Base-by-base conservation (phyloP, 1,140 invertebrate species). In the Bombus sibiricus region DNA sequence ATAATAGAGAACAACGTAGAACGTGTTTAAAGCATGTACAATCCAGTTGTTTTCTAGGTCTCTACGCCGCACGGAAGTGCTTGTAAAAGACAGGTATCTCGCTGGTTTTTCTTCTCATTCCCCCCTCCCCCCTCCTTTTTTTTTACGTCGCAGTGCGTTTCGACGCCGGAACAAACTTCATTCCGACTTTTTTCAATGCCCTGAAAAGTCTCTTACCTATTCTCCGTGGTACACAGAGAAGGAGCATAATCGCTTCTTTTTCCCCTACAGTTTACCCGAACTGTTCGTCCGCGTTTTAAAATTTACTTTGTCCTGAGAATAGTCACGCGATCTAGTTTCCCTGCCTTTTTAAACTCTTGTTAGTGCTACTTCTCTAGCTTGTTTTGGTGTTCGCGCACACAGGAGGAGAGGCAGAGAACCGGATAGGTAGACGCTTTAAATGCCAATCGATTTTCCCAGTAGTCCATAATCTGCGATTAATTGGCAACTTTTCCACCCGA, bases 11-110 rank as follows among this genome's bases (percentile, higher is more conserved):
- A 74, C 39, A 74, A 74, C n/a, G 72, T 32, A 15, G 34, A 47
- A 47, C 71, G 71, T 28, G 71, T 39, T 73, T n/a, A 4, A n/a
- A 41, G 28, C 0, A 53, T 22, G 47, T 41, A 32, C 28, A 74
- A 74, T 47, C 39, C 8, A 69, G 66, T 71, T 71, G 68, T 71
- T 71, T 71, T 71, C 68, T 71, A 71, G 68, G 37, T 71, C 37
- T 37, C 32, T 68, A 22, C 34, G 66, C 62, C 5, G 13, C 62
- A 5, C n/a, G 62, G n/a, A 66, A 66, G 13, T 15, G 13, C n/a
- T 22, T 32, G 66, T 69, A 69, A 25, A 69, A 69, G 18, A 8
- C n/a, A 22, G 66, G 8, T 34, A 34, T n/a, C 62, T 64, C n/a
- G 62, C 62, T 66, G 5, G 13, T 18, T 34, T 18, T 18, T 66